Evolutionary conservation across 2,797 vertebrate genomes (phyloP), one percentile per base, ranked within the genome.

Genomic region (Coracias cyanogaster): DNA sequence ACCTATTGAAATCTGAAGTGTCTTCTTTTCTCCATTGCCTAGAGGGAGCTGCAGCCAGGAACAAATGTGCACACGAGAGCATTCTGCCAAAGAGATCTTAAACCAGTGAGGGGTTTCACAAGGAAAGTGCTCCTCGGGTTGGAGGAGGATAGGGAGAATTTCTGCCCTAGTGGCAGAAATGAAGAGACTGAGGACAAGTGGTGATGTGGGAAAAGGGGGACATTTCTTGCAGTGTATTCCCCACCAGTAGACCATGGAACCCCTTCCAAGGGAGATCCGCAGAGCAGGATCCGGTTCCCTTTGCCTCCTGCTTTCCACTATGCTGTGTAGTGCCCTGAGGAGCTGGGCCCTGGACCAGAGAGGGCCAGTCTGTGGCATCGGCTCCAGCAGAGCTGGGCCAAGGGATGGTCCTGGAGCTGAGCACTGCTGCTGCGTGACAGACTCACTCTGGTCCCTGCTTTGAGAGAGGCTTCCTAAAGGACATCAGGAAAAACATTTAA

Each of bases 241-340:
- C 10, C 18, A 39, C 12, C 5, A 5, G 2, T 39, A 4, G 17
- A 64, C 37, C 16, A 7, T 58, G 18, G 17, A 41, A 54, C 22
- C 6, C 43, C 16, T 51, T 77, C 6, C 51, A 58, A 33, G 4
- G 1, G 35, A 74, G 20, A 39, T n/a, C 18, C 2, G 24, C 37
- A n/a, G 21, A 41, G 7, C 1, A 1, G 8, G 9, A 54, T 54
- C 10, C 6, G 17, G 11, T 91, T 92, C 60, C 24, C 57, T 78
- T 81, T 89, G 20, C 61, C 45, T 84, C 39, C 35, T 64, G 29
- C 31, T 19, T 82, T 93, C 15, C 52, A 24, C 25, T 62, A 3
- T 0, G 0, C 24, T 35, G 31, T 2, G 4, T 12, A 16, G 22
- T 67, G 12, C 64, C 11, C 3, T 9, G 35, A 39, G 18, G 26